Conservation (phyloP, 2,797 vertebrate species). For the Parauchenoglanis punctatus region DNA sequence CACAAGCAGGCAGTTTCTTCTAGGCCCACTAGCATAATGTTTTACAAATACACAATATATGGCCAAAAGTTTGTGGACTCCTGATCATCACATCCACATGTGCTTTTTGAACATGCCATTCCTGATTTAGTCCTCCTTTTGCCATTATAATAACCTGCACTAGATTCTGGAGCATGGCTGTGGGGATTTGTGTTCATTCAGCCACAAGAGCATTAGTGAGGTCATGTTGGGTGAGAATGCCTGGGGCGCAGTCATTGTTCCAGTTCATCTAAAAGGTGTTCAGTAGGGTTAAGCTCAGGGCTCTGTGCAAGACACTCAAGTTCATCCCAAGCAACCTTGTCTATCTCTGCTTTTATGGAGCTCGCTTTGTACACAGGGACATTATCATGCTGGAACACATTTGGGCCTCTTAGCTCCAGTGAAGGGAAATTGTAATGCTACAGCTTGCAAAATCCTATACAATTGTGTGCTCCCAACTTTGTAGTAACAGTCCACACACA, state of each 20-base stretch:
- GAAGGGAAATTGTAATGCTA: background rate
- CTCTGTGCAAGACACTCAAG: background rate
- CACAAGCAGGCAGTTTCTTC: background rate
- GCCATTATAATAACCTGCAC: background rate
- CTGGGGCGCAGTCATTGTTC: background rate
- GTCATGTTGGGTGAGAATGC: background rate
- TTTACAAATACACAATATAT: background rate
- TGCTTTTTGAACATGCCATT: background rate
- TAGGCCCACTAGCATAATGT: background rate
- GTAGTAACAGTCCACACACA: background rate
- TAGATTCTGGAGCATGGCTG: background rate
- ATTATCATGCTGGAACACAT: too few relatives aligned
- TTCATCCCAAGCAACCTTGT: background rate
- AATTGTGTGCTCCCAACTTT: background rate
- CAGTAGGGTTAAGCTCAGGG: background rate
- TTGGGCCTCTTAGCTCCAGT: too few relatives aligned
- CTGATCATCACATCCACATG: background rate
- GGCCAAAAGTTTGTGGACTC: background rate
- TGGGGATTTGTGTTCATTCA: background rate
- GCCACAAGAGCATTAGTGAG: background rate
- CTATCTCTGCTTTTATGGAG: background rate
- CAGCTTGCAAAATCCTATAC: background rate
- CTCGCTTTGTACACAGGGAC: background rate
- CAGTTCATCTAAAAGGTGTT: background rate
- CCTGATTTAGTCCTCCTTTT: background rate